phyloP scores from a whole-genome alignment of 2,888 invertebrate species.

The Athripsodes cinereus region DNA sequence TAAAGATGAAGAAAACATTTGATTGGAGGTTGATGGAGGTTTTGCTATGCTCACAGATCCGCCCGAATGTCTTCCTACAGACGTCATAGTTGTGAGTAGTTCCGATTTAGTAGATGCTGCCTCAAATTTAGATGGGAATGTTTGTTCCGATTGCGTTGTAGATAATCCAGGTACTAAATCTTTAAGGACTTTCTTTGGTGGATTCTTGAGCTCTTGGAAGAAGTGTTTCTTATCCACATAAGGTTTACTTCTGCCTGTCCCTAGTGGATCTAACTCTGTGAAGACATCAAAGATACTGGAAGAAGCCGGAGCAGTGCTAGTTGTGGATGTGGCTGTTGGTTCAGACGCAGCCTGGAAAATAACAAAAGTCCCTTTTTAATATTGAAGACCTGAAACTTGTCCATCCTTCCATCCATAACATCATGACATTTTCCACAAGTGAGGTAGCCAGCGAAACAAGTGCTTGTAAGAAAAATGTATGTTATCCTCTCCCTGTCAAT shows the following conservation, averaged over 20 bases:
- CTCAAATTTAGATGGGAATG: constrained; percentile 34
- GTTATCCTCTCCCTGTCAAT: too few relatives aligned
- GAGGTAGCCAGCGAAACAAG: too few relatives aligned
- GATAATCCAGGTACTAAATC: constrained; percentile 57
- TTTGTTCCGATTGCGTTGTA: constrained; percentile 24
- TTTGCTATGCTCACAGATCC: constrained; percentile 44
- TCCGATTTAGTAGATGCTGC: constrained; percentile 33
- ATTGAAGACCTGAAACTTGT: too few relatives aligned
- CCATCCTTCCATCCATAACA: too few relatives aligned
- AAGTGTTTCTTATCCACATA: constrained; percentile 95
- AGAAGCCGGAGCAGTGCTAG: constrained; percentile 15
- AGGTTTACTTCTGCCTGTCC: constrained; percentile 85
- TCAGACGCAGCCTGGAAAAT: constrained; percentile 11
- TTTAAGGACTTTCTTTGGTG: constrained; percentile 87
- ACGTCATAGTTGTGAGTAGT: constrained; percentile 39
- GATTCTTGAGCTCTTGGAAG: constrained; percentile 92
- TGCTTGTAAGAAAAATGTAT: too few relatives aligned
- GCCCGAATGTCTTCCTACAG: constrained; percentile 39
- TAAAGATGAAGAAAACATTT: constrained; percentile 35
- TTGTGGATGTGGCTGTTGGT: background rate
- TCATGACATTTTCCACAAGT: too few relatives aligned
- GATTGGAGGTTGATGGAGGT: constrained; percentile 34
- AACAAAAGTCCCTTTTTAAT: background rate
- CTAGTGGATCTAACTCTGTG: constrained; percentile 89
- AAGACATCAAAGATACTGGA: constrained; percentile 71